Evolutionary conservation across 2,797 vertebrate species (phyloP), one percentile per base, ranked within the genome.

Genomic region (Brotogeris chrysoptera): DNA sequence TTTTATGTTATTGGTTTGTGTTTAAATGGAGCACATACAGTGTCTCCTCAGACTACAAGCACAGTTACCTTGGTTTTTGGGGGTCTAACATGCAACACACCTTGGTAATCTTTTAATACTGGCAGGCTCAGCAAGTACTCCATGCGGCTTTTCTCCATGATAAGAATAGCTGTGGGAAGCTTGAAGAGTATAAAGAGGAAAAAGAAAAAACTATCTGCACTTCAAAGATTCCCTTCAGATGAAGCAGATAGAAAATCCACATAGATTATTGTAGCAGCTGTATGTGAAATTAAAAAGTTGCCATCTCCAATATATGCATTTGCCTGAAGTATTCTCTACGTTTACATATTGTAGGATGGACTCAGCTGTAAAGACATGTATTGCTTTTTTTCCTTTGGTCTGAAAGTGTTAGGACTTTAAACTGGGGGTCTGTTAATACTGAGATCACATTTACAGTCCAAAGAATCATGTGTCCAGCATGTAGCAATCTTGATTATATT

Each of bases 401-500:
- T 94, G 52, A 71, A 93, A 90, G 46, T 47, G 34, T 43, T 88
- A 50, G 43, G 65, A 73, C 68, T 93, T 95, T 74, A 89, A 94
- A 87, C 68, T 61, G 79, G 55, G 52, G 50, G 38, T 86, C 88
- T 95, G 21, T 79, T 86, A 88, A 86, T 88, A 70, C 60, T 70
- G 61, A 93, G 73, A 91, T 90, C 61, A 55, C 57, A 57, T 94
- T 90, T 95, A 70, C 71, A 93, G 81, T 78, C 77, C 86, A 89
- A 77, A 95, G 76, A 71, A 95, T 95, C 88, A 76, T 81, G 95
- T 66, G 90, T 96, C 92, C 88, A 92, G 84, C 72, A 59, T 93
- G 95, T 92, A 95, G 94, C 90, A 95, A 95, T 96, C 92, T 93
- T 95, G 94, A 95, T 97, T 92, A 93, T 83, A 82, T 95, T 95